phyloP scores from a whole-genome alignment of 1,140 invertebrate genomes.

The Coboldia fuscipes region DNA sequence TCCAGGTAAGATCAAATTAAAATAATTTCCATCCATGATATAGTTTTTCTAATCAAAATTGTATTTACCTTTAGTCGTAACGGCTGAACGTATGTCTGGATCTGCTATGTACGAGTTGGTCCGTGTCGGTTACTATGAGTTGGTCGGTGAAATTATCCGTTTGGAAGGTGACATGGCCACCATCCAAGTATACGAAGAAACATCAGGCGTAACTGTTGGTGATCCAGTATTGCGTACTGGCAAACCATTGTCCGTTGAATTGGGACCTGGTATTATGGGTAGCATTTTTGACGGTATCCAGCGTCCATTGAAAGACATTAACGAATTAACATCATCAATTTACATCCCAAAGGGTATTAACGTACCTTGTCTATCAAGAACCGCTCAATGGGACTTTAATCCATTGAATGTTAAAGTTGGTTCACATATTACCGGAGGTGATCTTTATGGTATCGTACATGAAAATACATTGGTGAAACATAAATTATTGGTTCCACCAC shows the following conservation, averaged over 20 bases:
- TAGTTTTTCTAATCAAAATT: not conserved
- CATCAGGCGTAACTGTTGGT: slow-evolving; percentile 97
- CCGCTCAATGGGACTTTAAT: slow-evolving; percentile 79
- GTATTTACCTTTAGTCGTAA: slow-evolving; percentile 58
- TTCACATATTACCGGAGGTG: slow-evolving; percentile 93
- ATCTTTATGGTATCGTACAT: slow-evolving; percentile 86
- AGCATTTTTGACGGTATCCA: slow-evolving; percentile 99
- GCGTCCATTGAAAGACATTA: slow-evolving; percentile 91
- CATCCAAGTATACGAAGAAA: slow-evolving; percentile 98
- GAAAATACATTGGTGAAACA: slow-evolving; percentile 97
- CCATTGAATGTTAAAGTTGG: slow-evolving; percentile 73
- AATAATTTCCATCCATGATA: not conserved
- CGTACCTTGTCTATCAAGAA: slow-evolving; percentile 69
- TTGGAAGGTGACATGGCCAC: slow-evolving; percentile 98
- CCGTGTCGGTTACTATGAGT: slow-evolving; percentile 89
- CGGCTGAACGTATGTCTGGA: slow-evolving; percentile 96
- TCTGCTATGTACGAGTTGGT: slow-evolving; percentile 99
- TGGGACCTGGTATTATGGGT: slow-evolving; percentile 98
- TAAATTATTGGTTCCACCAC: slow-evolving; percentile 83
- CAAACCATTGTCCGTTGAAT: slow-evolving; percentile 84
- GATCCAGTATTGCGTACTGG: slow-evolving; percentile 96
- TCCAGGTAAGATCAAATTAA: slow-evolving; percentile 47
- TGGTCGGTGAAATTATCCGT: slow-evolving; percentile 99
- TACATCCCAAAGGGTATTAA: slow-evolving; percentile 99
- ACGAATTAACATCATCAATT: slow-evolving; percentile 81